phyloP scores from a whole-genome alignment of 2,888 invertebrate species.

The Oithona nana region DNA sequence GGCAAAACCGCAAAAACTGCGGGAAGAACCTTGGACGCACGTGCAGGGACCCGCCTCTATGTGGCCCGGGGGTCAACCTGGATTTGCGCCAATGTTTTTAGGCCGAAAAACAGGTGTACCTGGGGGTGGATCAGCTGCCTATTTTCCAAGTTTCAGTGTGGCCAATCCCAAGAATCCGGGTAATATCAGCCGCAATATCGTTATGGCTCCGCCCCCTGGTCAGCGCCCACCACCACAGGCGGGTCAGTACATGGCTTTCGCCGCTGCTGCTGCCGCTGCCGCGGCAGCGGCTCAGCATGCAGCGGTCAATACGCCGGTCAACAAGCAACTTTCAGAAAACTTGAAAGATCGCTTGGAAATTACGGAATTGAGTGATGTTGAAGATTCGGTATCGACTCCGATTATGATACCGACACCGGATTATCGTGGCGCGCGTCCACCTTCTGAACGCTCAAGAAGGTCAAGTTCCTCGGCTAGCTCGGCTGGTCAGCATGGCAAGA shows the following conservation, averaged over 20 bases:
- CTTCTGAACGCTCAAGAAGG: neutral
- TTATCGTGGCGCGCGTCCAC: neutral
- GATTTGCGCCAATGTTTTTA: neutral
- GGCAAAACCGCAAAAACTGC: neutral
- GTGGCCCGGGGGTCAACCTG: neutral
- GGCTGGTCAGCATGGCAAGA: neutral
- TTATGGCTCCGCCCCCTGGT: neutral
- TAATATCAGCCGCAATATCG: neutral
- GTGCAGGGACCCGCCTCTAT: neutral
- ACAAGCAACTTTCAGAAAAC: neutral
- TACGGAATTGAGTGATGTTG: conserved; percentile 10
- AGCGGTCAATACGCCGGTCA: neutral
- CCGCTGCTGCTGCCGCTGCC: neutral
- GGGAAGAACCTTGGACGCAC: neutral
- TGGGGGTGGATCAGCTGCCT: neutral
- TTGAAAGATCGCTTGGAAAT: conserved; percentile 10
- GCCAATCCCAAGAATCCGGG: neutral
- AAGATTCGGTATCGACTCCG: neutral
- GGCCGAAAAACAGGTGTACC: neutral
- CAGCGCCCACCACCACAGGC: neutral
- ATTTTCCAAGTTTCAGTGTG: neutral
- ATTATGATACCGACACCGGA: conserved; percentile 1
- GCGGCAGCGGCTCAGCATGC: neutral
- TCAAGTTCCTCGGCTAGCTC: neutral
- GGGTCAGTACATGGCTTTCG: neutral